These are phyloP conservation scores for Microctonus hyperodae DNA, from an alignment of 2,888 invertebrate species.

Conservation along the genomic window DNA sequence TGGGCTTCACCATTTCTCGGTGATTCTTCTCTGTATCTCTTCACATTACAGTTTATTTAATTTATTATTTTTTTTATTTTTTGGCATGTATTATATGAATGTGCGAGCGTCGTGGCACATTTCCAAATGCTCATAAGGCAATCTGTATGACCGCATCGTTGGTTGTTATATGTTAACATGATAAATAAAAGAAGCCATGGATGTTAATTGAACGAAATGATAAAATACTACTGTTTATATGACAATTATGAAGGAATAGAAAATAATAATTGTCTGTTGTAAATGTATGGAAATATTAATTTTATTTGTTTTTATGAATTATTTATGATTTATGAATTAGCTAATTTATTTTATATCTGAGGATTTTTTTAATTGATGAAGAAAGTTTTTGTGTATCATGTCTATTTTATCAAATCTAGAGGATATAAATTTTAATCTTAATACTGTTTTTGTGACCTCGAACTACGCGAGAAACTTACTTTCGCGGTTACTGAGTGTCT, in stretches of 20 bases:
- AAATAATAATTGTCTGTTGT: too few relatives aligned
- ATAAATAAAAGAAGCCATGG: conserved; percentile 10
- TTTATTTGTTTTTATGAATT: neutral
- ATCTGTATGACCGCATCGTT: conserved; percentile 25
- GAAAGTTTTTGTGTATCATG: conserved; percentile 16
- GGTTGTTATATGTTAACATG: neutral
- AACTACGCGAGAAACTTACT: conserved; percentile 30
- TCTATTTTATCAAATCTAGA: conserved; percentile 25
- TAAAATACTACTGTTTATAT: neutral
- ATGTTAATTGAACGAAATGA: neutral
- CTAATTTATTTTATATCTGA: neutral
- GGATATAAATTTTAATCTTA: conserved; percentile 1
- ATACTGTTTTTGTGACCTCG: conserved; percentile 29
- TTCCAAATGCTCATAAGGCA: conserved; percentile 24
- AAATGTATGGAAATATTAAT: too few relatives aligned
- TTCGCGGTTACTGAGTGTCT: conserved; percentile 29
- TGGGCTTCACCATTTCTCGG: neutral
- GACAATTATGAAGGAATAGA: neutral
- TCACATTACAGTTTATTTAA: conserved; percentile 8
- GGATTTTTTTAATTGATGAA: conserved; percentile 1
- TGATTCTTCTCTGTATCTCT: neutral
- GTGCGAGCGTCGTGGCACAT: conserved; percentile 22
- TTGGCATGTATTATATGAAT: conserved; percentile 14
- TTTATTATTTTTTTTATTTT: too few relatives aligned
- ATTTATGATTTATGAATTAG: neutral